Conservation (phyloP, 2,113 vertebrate genomes). For the Spea bombifrons region DNA sequence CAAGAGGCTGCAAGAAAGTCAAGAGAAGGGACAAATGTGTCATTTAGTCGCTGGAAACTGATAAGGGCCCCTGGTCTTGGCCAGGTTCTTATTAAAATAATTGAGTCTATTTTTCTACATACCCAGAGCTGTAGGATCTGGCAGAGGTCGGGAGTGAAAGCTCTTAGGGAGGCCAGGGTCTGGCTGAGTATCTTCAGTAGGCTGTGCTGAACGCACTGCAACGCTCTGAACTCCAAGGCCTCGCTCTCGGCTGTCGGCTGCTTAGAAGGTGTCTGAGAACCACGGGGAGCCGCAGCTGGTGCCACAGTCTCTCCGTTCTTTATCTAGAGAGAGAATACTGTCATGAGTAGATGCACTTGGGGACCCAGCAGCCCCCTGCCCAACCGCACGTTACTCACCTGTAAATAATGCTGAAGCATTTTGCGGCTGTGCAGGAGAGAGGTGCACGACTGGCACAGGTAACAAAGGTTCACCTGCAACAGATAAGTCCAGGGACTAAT, state of each 20-base stretch:
- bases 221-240: conserved; percentile 80
- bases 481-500: no score
- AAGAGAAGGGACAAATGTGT: background rate
- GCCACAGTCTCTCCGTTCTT: conserved; percentile 87
- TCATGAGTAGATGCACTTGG: background rate
- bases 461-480: conserved; percentile 88
- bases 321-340: conserved; percentile 60
- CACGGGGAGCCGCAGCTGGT: conserved; percentile 66
- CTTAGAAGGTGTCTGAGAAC: conserved; percentile 68
- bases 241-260: conserved; percentile 73
- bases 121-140: conserved; percentile 96
- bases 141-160: conserved; percentile 95
- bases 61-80: no score
- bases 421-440: conserved; percentile 95
- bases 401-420: conserved; percentile 96
- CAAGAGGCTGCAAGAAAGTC: conserved; percentile 74
- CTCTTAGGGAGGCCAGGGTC: conserved; percentile 85
- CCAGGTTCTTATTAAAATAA: no score
- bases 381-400: conserved; percentile 66
- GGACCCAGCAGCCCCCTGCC: background rate
- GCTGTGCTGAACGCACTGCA: conserved; percentile 86
- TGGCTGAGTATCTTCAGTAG: conserved; percentile 97
- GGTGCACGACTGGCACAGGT: conserved; percentile 94
- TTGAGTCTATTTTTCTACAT: background rate
- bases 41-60: no score